phyloP scores from a whole-genome alignment of 2,888 invertebrate species.

The Leptinotarsa haldemani region DNA sequence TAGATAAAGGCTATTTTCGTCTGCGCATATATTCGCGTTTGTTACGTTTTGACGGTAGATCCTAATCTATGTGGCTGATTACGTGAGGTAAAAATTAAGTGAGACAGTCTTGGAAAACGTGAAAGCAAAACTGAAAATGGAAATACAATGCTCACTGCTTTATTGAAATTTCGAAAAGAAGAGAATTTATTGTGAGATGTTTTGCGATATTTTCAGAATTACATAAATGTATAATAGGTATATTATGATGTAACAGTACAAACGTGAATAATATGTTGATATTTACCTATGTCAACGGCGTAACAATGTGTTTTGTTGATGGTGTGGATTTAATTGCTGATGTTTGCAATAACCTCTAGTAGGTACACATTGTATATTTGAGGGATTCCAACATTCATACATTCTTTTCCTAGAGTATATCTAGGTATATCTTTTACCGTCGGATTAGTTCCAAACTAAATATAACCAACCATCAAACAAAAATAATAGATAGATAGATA shows the following conservation, averaged over 20 bases:
- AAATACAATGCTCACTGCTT: not conserved
- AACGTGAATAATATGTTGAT: no score
- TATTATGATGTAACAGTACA: not conserved
- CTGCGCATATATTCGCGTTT: not conserved
- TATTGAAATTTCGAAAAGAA: not conserved
- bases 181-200: not conserved
- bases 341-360: no score
- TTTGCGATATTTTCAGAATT: not conserved
- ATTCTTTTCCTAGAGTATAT: no score
- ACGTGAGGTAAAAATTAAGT: conserved; percentile 30
- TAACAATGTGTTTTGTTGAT: no score
- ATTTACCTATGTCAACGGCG: no score
- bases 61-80: conserved; percentile 12
- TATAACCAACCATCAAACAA: no score
- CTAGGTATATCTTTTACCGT: no score
- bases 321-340: no score
- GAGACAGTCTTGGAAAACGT: conserved; percentile 20
- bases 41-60: not conserved
- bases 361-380: no score
- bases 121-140: conserved; percentile 12
- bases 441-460: no score
- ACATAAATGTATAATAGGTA: not conserved
- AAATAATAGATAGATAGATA: no score
- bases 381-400: no score
- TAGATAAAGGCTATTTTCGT: not conserved